Percentiles rank a stretch among this genome's conserved stretches.
Evolutionary conservation across 2,888 invertebrate genomes (phyloP).

Genomic region (Tolmerus cingulatus): DNA sequence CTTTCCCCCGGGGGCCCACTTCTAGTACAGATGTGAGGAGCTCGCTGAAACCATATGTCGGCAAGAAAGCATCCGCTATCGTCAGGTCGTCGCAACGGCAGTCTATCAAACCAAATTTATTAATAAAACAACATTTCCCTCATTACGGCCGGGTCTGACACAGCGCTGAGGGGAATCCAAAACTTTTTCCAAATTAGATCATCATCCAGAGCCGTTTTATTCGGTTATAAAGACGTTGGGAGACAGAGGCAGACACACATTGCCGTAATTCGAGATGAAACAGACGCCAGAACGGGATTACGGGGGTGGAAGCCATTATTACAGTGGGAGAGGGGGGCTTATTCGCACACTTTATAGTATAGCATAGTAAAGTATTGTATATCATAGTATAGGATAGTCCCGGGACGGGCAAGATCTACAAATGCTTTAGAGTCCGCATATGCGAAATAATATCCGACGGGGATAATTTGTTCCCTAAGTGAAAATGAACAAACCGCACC

Average conservation of each 20-base stretch:
- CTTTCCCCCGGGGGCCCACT: neutral
- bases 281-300: slow-evolving; percentile 48
- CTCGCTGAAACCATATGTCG: neutral
- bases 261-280: slow-evolving; percentile 48
- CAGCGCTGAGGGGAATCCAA: slow-evolving; percentile 28
- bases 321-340: neutral
- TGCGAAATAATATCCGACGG: slow-evolving; percentile 41
- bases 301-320: slow-evolving; percentile 46
- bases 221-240: slow-evolving; percentile 20
- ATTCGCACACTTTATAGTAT: neutral
- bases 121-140: slow-evolving; percentile 47
- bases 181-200: slow-evolving; percentile 48
- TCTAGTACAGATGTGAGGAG: neutral
- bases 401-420: neutral
- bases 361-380: neutral
- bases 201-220: slow-evolving; percentile 28
- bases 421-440: slow-evolving; percentile 39
- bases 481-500: slow-evolving; percentile 43
- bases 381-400: neutral
- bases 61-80: neutral
- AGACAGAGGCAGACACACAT: slow-evolving; percentile 43
- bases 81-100: slow-evolving; percentile 18
- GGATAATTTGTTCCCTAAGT: slow-evolving; percentile 37
- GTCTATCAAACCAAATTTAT: slow-evolving; percentile 48
- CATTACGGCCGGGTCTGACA: slow-evolving; percentile 25